Conservation (phyloP, 2,888 invertebrate species). For the Nemotelus pantherinus region DNA sequence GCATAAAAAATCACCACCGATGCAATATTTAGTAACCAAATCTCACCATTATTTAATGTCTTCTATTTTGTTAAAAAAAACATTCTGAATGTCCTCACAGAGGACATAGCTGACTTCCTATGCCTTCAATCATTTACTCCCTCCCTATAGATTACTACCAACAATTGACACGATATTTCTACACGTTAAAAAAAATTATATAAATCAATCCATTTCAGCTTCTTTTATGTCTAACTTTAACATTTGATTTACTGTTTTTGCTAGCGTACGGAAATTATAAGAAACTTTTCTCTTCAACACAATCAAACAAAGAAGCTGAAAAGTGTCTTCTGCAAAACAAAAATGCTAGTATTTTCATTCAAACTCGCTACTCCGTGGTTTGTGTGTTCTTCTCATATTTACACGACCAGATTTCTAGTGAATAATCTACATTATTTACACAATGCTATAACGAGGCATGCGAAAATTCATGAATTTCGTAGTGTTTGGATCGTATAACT, state of each 20-base stretch:
- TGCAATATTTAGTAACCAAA: too few species aligned
- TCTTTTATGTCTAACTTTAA: background rate
- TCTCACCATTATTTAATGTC: too few species aligned
- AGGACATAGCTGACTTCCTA: background rate
- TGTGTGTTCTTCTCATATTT: conserved; percentile 4
- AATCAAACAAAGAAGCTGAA: background rate
- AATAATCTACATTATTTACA: conserved; percentile 35
- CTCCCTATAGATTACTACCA: background rate
- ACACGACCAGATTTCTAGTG: conserved; percentile 2
- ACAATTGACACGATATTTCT: background rate
- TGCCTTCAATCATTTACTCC: too few species aligned
- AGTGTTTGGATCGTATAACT: background rate
- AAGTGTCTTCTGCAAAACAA: background rate
- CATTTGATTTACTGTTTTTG: background rate
- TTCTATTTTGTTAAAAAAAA: too few species aligned
- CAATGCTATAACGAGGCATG: conserved; percentile 18
- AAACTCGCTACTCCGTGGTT: conserved; percentile 21
- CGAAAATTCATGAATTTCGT: conserved; percentile 4
- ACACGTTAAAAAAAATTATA: too few species aligned
- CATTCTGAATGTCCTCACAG: conserved; percentile 1
- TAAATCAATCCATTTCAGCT: conserved; percentile 9
- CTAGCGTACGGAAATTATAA: background rate
- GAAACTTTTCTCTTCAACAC: background rate
- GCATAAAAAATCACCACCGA: too few species aligned
- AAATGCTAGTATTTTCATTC: background rate